A percentile compares a stretch with the other conserved stretches of the same genome.
Evolutionary conservation across 2,797 vertebrate species (phyloP).

Genomic region (Stomatorhinus walkeri): DNA sequence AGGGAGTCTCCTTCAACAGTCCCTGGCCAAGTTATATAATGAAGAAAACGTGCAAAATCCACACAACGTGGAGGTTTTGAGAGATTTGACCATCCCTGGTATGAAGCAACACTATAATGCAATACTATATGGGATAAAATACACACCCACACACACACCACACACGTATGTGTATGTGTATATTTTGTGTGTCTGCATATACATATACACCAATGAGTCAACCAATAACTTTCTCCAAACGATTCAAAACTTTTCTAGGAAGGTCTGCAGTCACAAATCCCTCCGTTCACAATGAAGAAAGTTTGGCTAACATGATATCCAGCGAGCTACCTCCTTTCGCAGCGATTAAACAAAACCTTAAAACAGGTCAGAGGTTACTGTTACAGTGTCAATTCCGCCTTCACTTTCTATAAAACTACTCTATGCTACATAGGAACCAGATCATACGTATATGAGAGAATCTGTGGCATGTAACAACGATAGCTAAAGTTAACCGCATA

Average conservation of each 20-base stretch:
- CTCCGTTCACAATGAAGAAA: background rate
- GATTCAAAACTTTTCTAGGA: background rate
- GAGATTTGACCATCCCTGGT: background rate
- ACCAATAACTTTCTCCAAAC: background rate
- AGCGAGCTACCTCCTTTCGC: background rate
- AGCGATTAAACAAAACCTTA: background rate
- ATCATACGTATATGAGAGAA: background rate
- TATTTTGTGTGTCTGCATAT: too few species aligned
- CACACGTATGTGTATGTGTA: too few species aligned
- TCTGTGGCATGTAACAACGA: background rate
- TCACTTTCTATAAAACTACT: background rate
- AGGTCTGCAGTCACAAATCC: background rate
- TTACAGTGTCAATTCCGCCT: background rate
- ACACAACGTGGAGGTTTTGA: background rate
- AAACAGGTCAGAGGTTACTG: background rate
- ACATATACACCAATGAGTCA: background rate
- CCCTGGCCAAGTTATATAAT: background rate
- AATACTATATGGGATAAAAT: background rate
- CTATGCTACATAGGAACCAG: background rate
- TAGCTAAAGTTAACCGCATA: background rate
- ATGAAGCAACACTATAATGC: background rate
- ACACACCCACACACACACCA: background rate
- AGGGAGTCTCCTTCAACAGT: background rate
- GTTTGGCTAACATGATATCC: background rate
- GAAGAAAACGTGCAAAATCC: background rate